Evolutionary conservation across 1,140 invertebrate genomes (phyloP).

Genomic region (Eumeta japonica): DNA sequence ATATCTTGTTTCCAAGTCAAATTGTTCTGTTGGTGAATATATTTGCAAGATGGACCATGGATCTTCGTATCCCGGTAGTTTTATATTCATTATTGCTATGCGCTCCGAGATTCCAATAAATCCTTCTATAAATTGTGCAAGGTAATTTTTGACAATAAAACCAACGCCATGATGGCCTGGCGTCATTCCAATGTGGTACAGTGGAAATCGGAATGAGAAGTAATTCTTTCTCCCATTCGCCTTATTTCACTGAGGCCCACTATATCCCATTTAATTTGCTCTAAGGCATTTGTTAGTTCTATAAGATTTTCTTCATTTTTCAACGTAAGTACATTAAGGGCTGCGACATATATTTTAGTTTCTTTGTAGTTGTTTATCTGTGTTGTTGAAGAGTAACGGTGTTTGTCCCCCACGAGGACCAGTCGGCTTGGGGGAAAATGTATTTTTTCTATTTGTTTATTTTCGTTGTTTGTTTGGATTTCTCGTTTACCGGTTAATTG

Average conservation of each 20-base stretch:
- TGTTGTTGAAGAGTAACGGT: no score
- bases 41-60: conserved; percentile 19
- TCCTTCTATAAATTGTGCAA: no score
- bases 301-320: no score
- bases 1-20: conserved; percentile 8
- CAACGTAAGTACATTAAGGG: no score
- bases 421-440: no score
- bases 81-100: no score
- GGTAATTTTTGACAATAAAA: conserved; percentile 15
- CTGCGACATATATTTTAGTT: no score
- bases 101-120: no score
- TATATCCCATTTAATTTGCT: conserved; percentile 17
- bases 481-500: conserved; percentile 11
- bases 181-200: conserved; percentile 16
- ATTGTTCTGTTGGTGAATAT: conserved; percentile 22
- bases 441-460: conserved; percentile 6
- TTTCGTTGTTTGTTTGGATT: no score
- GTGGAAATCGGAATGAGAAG: conserved; percentile 10
- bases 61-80: conserved; percentile 10
- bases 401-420: no score
- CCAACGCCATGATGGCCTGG: conserved; percentile 14
- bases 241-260: conserved; percentile 20
- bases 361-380: no score
- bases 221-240: conserved; percentile 24
- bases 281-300: conserved; percentile 11